phyloP scores from a whole-genome alignment of 2,888 invertebrate species.

The Synanthedon myopaeformis region DNA sequence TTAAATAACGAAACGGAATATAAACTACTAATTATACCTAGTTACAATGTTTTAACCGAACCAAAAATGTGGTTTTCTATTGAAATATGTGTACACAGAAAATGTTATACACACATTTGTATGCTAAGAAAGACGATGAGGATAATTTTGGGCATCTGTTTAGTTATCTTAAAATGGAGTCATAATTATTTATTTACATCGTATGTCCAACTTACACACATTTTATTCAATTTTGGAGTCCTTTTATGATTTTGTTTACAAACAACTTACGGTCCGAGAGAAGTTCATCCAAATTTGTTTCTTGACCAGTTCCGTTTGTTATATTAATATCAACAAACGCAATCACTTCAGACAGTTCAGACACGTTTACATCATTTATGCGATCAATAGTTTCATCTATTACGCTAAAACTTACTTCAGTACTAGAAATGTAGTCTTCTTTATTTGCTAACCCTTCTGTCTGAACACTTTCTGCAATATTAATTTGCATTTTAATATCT shows the following conservation, averaged over 20 bases:
- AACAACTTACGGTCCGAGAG: slow-evolving; percentile 46
- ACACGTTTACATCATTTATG: neutral
- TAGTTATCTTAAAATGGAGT: too few species aligned
- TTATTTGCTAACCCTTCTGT: neutral
- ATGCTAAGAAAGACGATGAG: too few species aligned
- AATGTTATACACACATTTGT: too few species aligned
- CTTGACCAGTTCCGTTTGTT: slow-evolving; percentile 6
- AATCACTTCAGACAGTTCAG: neutral
- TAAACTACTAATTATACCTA: too few species aligned
- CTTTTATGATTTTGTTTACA: neutral
- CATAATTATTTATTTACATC: too few species aligned
- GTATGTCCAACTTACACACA: too few species aligned
- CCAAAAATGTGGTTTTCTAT: too few species aligned
- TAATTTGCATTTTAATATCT: neutral
- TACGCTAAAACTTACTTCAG: slow-evolving; percentile 3
- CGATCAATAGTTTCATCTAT: neutral
- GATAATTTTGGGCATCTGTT: too few species aligned
- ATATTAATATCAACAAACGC: neutral
- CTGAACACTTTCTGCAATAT: neutral
- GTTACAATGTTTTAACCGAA: too few species aligned
- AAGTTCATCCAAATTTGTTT: slow-evolving; percentile 28
- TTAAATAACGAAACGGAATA: too few species aligned
- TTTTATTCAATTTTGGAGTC: too few species aligned
- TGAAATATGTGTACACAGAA: too few species aligned
- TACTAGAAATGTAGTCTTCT: neutral